These are phyloP conservation scores for Akabosia matsudoensis DNA, from an alignment of 1,140 invertebrate species.

Conservation along the genomic window DNA sequence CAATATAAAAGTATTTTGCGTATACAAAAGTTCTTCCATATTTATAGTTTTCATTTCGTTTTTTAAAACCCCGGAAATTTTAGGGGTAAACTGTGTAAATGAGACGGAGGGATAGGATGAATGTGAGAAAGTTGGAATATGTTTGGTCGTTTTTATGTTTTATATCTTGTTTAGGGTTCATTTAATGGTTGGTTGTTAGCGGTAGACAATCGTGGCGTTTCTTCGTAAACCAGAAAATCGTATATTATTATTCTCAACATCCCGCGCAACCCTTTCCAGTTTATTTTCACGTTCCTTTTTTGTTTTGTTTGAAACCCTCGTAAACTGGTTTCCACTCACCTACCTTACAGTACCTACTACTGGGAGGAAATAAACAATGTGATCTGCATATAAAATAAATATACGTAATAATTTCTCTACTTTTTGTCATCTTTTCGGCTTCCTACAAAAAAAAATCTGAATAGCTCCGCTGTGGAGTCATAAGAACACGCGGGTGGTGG, in stretches of 20 bases:
- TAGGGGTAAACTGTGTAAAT: slow-evolving; percentile 6
- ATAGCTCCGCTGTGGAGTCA: not conserved
- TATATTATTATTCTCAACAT: not conserved
- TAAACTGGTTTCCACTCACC: too few relatives aligned
- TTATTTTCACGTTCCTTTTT: not conserved
- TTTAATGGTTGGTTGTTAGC: slow-evolving; percentile 2
- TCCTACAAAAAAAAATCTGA: not conserved
- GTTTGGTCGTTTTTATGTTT: not conserved
- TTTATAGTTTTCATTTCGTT: not conserved
- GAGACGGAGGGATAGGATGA: not conserved
- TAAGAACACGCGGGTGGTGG: not conserved
- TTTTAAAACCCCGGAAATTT: not conserved
- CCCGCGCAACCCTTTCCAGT: not conserved
- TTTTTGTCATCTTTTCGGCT: not conserved
- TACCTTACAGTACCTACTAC: not conserved
- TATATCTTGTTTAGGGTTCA: slow-evolving; percentile 17
- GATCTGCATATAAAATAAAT: slow-evolving; percentile 1
- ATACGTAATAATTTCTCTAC: not conserved
- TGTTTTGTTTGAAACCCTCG: not conserved
- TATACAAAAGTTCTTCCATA: not conserved
- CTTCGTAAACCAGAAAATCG: not conserved
- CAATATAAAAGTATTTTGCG: too few relatives aligned
- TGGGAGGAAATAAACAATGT: slow-evolving; percentile 9
- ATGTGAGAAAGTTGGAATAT: not conserved
- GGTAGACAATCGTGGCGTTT: not conserved